Evolutionary conservation across 2,888 invertebrate genomes (phyloP).

Genomic region (Chymomyza caudatula): DNA sequence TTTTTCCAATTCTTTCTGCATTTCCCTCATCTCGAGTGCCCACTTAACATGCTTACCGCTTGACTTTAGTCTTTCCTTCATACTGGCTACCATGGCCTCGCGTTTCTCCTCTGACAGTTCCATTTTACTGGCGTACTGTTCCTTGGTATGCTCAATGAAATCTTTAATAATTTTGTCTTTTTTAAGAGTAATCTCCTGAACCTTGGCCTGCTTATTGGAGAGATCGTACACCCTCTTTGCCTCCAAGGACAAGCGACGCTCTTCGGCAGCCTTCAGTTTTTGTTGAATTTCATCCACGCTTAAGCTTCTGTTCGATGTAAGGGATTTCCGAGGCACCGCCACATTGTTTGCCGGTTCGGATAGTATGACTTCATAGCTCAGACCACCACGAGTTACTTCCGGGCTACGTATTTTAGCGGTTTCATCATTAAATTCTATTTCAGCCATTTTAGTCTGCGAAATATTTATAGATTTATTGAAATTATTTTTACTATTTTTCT

Average conservation of each 20-base stretch:
- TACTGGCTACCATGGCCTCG: slow-evolving; percentile 92
- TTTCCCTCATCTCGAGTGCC: slow-evolving; percentile 87
- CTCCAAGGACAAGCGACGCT: slow-evolving; percentile 90
- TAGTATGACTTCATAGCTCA: slow-evolving; percentile 94
- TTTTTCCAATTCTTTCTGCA: slow-evolving; percentile 91
- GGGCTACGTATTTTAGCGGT: slow-evolving; percentile 95
- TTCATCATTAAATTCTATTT: slow-evolving; percentile 62
- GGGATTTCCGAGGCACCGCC: slow-evolving; percentile 83
- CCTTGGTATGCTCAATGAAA: slow-evolving; percentile 91
- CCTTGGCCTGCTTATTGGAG: slow-evolving; percentile 90
- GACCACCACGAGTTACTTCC: slow-evolving; percentile 93
- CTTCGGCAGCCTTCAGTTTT: slow-evolving; percentile 95
- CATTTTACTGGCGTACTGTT: slow-evolving; percentile 94
- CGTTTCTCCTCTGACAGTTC: slow-evolving; percentile 93
- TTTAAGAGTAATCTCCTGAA: slow-evolving; percentile 92
- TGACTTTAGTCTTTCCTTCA: slow-evolving; percentile 92
- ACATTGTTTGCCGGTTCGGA: slow-evolving; percentile 86
- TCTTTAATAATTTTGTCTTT: slow-evolving; percentile 91
- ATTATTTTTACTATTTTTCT: too few relatives aligned
- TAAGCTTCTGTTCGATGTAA: slow-evolving; percentile 83
- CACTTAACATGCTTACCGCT: slow-evolving; percentile 76
- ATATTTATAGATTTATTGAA: too few relatives aligned
- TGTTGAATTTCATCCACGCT: slow-evolving; percentile 93
- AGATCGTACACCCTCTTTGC: slow-evolving; percentile 90
- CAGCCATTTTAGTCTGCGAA: neutral